Evolutionary conservation across 2,113 vertebrate genomes (phyloP).

Genomic region (Cynocephalus volans): DNA sequence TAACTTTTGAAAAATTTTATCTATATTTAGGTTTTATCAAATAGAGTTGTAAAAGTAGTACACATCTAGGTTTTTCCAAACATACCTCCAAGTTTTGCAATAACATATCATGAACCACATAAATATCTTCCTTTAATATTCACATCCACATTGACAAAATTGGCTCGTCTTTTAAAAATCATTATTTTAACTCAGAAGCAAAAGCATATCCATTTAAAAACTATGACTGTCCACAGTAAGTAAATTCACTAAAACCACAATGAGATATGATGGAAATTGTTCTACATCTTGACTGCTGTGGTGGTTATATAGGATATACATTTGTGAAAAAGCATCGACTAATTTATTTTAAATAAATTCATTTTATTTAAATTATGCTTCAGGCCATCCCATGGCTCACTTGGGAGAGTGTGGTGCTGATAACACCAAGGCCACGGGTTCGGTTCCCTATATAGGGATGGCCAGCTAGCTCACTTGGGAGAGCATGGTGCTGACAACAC

Average conservation of each 20-base stretch:
- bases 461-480: too few relatives aligned
- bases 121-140: conserved; percentile 25
- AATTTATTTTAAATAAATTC: not conserved
- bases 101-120: not conserved
- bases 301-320: not conserved
- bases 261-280: not conserved
- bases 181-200: conserved; percentile 2
- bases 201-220: conserved; percentile 6
- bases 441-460: too few relatives aligned
- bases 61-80: not conserved
- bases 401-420: too few relatives aligned
- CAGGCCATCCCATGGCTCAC: too few relatives aligned
- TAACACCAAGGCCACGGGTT: too few relatives aligned
- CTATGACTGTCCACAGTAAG: not conserved
- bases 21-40: not conserved
- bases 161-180: not conserved
- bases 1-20: not conserved
- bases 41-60: not conserved
- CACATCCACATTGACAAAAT: not conserved
- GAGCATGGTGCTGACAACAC: too few relatives aligned
- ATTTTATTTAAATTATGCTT: not conserved
- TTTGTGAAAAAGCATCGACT: not conserved
- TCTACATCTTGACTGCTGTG: not conserved
- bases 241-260: conserved; percentile 28
- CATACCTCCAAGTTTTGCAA: conserved; percentile 28